These are phyloP conservation scores for Yponomeuta evonymella DNA, from an alignment of 2,888 invertebrate genomes.

Conservation along the genomic window DNA sequence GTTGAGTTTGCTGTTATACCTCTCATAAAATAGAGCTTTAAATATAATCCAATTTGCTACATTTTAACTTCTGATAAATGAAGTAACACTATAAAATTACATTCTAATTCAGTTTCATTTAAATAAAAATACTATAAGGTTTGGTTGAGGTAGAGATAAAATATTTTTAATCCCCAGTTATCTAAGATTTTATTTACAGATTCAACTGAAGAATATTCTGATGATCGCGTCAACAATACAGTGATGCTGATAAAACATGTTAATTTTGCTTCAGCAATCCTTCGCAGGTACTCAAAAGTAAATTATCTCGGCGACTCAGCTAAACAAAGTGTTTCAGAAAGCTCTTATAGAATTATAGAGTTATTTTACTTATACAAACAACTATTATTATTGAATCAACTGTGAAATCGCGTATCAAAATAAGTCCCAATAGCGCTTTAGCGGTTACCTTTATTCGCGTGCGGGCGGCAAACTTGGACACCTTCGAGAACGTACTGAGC, in stretches of 20 bases:
- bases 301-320: background rate
- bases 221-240: no score
- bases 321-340: background rate
- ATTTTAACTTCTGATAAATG: background rate
- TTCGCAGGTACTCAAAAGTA: background rate
- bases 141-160: background rate
- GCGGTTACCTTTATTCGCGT: conserved; percentile 83
- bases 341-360: background rate
- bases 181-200: background rate
- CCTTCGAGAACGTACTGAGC: conserved; percentile 91
- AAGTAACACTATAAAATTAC: background rate
- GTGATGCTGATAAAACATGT: no score
- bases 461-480: conserved; percentile 90
- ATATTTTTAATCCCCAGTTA: background rate
- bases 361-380: background rate
- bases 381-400: no score
- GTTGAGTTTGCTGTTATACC: no score
- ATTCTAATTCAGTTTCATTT: background rate
- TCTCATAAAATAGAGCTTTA: background rate
- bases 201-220: no score
- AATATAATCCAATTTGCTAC: no score
- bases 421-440: background rate
- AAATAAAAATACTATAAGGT: background rate
- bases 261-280: no score
- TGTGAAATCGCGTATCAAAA: no score